Percentiles rank a stretch among this genome's conserved stretches.
These are phyloP conservation scores for Himalopsyche kuldschensis DNA, from an alignment of 2,888 invertebrate species.

Conservation along the genomic window DNA sequence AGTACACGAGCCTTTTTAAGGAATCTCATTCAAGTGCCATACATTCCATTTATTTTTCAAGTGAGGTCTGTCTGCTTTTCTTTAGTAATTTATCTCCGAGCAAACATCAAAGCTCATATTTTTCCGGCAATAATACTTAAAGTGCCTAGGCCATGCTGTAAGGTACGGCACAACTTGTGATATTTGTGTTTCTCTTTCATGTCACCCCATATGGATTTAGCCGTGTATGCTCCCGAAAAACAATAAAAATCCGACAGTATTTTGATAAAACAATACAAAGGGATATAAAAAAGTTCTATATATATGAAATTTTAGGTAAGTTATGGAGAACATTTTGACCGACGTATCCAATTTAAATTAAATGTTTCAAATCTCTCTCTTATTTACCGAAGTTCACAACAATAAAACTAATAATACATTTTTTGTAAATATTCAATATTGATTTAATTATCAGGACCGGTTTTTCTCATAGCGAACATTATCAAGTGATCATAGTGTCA, in stretches of 20 bases:
- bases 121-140: not conserved
- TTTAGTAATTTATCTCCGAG: not conserved
- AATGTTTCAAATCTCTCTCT: no score
- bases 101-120: not conserved
- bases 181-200: not conserved
- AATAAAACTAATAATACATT: no score
- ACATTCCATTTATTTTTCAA: not conserved
- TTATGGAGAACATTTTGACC: no score
- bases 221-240: not conserved
- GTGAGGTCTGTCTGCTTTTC: not conserved
- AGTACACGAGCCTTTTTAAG: not conserved
- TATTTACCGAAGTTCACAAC: no score
- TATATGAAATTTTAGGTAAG: no score
- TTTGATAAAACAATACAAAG: not conserved
- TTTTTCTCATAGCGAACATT: no score
- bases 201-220: not conserved
- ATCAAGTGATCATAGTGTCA: no score
- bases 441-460: no score
- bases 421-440: no score
- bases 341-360: no score
- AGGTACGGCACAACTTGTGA: not conserved
- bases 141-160: not conserved
- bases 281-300: not conserved
- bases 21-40: not conserved
- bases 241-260: not conserved